Evolutionary conservation across 2,888 invertebrate genomes (phyloP).

Genomic region (Itoplectis maculator): DNA sequence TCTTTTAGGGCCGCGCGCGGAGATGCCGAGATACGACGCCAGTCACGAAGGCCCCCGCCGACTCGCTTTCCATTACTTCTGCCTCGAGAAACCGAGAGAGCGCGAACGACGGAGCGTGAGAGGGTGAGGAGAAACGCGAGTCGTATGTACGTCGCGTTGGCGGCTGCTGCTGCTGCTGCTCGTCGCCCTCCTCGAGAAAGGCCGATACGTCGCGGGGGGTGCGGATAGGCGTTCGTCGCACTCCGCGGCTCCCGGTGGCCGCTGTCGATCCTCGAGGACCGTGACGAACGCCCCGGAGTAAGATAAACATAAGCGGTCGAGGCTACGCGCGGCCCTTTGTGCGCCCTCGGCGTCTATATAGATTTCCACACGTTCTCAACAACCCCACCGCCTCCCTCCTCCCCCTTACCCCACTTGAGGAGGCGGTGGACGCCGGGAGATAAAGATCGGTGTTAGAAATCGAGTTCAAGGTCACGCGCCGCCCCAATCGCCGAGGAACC

Average conservation of each 20-base stretch:
- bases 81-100: conserved; percentile 20
- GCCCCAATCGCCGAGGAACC: not conserved
- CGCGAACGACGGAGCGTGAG: conserved; percentile 3
- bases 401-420: too few relatives aligned
- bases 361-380: too few relatives aligned
- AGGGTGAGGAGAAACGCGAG: conserved; percentile 9
- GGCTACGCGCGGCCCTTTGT: not conserved
- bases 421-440: conserved; percentile 32
- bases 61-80: conserved; percentile 67
- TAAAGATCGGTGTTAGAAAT: conserved; percentile 31
- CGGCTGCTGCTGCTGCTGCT: not conserved
- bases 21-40: conserved; percentile 81
- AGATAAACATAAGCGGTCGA: conserved; percentile 18
- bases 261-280: conserved; percentile 30
- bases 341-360: conserved; percentile 20
- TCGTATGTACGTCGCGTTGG: conserved; percentile 43
- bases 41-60: conserved; percentile 79
- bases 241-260: conserved; percentile 31
- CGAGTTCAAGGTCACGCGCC: conserved; percentile 58
- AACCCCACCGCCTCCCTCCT: too few relatives aligned
- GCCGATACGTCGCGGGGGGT: not conserved
- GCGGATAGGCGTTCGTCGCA: conserved; percentile 51
- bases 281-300: conserved; percentile 9
- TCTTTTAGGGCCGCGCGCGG: conserved; percentile 79
- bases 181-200: conserved; percentile 6